These are phyloP conservation scores for Papilio gigon DNA, from an alignment of 2,888 invertebrate species.

Conservation along the genomic window DNA sequence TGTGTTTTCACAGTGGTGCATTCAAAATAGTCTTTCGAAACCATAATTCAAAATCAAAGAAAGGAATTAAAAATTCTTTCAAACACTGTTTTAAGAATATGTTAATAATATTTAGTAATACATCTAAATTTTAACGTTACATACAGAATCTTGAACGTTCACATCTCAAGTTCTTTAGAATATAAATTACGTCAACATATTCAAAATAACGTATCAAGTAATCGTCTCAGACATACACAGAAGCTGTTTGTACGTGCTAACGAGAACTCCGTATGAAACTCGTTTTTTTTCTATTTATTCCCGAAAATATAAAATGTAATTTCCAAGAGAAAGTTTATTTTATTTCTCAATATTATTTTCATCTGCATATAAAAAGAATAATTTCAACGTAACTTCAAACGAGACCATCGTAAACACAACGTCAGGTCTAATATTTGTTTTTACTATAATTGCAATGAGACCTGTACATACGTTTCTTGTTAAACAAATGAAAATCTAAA, in stretches of 20 bases:
- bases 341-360: constrained; percentile 34
- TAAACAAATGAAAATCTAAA: background rate
- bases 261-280: constrained; percentile 25
- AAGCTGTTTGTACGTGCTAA: constrained; percentile 34
- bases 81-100: too few species aligned
- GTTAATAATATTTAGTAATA: background rate
- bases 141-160: background rate
- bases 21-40: too few species aligned
- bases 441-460: too few species aligned
- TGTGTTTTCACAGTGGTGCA: too few species aligned
- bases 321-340: constrained; percentile 14
- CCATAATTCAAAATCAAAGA: too few species aligned
- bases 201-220: constrained; percentile 38
- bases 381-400: constrained; percentile 3
- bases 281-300: too few species aligned
- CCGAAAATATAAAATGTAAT: constrained; percentile 25
- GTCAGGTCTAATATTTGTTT: too few species aligned
- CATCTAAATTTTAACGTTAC: background rate
- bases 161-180: constrained; percentile 2
- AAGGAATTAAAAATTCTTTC: too few species aligned
- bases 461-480: background rate
- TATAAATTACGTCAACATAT: constrained; percentile 31
- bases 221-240: constrained; percentile 28
- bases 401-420: constrained; percentile 1
- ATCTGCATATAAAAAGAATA: constrained; percentile 16